Conservation (phyloP, 2,888 invertebrate species). For the Myopa tessellatipennis region DNA sequence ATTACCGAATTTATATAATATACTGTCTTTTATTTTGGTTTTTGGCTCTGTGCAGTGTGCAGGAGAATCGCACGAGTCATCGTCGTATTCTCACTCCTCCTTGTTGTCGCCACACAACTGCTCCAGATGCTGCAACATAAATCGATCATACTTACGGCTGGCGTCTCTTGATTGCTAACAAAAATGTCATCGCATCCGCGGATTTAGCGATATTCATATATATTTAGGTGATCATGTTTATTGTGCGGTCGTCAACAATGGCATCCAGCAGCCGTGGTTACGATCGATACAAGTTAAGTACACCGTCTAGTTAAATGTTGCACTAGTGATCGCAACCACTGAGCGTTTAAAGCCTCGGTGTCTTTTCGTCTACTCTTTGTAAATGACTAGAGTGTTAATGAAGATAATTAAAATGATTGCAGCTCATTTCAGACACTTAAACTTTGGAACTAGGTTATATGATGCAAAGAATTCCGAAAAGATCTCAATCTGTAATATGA, state of each 20-base stretch:
- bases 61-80: no score
- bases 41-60: not conserved
- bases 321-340: constrained; percentile 3
- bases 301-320: not conserved
- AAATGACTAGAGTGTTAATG: not conserved
- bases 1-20: no score
- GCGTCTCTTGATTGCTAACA: constrained; percentile 41
- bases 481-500: no score
- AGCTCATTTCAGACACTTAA: no score
- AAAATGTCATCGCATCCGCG: constrained; percentile 49
- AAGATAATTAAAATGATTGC: not conserved
- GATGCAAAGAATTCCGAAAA: no score
- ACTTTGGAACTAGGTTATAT: no score
- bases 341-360: not conserved
- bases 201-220: constrained; percentile 19
- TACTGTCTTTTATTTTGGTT: not conserved
- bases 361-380: not conserved
- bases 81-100: not conserved
- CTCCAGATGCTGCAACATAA: not conserved
- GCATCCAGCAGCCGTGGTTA: not conserved
- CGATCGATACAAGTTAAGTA: not conserved
- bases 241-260: not conserved
- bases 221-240: not conserved
- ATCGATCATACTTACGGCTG: constrained; percentile 51
- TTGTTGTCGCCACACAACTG: not conserved